These are phyloP conservation scores for Ginglymostoma cirratum DNA, from an alignment of 2,113 vertebrate genomes.

Conservation along the genomic window DNA sequence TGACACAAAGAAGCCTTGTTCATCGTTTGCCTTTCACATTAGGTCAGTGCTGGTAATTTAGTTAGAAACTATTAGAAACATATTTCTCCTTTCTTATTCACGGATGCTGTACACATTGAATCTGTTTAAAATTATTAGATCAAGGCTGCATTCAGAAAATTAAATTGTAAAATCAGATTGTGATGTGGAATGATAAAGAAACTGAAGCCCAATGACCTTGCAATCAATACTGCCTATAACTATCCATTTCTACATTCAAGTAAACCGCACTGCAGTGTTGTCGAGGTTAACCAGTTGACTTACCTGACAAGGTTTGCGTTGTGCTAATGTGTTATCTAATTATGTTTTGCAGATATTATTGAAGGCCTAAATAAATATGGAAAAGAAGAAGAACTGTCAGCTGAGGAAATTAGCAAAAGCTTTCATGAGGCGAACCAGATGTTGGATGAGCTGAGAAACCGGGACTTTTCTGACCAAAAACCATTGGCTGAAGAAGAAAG, in stretches of 20 bases:
- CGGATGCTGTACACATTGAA: neutral
- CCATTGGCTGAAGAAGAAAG: constrained; percentile 66
- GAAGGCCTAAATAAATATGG: constrained; percentile 78
- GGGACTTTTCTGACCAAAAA: constrained; percentile 61
- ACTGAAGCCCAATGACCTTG: neutral
- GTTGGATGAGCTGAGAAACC: constrained; percentile 65
- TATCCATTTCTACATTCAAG: neutral
- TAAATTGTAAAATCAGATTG: neutral
- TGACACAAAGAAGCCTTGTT: neutral
- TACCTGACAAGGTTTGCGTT: neutral
- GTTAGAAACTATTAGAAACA: neutral
- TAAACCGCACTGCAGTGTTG: neutral
- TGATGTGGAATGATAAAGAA: neutral
- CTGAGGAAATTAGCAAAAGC: constrained; percentile 63
- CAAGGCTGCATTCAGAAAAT: neutral
- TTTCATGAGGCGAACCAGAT: constrained; percentile 58
- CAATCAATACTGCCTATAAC: neutral
- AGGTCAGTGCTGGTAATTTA: neutral
- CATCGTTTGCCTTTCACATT: neutral
- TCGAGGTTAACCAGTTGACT: neutral
- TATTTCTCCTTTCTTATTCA: neutral
- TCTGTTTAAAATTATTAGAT: neutral
- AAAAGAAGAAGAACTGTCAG: constrained; percentile 66
- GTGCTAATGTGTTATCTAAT: constrained; percentile 35
- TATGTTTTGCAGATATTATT: constrained; percentile 68